These are phyloP conservation scores for Hylaeus volcanicus DNA, from an alignment of 1,140 invertebrate species.

Conservation along the genomic window DNA sequence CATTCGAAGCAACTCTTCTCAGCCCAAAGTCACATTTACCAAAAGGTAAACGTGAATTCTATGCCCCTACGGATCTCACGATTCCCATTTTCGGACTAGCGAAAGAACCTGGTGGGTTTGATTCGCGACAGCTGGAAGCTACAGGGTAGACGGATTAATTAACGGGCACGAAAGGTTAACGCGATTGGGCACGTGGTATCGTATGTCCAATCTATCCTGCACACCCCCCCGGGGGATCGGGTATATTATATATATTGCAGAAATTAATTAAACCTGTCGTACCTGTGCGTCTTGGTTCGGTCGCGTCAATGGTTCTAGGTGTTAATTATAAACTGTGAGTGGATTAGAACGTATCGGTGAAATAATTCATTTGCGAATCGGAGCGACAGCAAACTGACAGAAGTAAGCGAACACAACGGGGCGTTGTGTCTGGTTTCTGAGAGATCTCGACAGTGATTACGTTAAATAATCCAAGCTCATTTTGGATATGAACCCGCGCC, in stretches of 20 bases:
- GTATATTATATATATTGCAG: conserved; percentile 40
- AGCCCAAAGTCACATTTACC: no score
- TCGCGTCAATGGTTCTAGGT: conserved; percentile 31
- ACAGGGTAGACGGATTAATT: conserved; percentile 14
- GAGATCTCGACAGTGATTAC: not conserved
- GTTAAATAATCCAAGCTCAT: not conserved
- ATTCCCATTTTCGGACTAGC: no score
- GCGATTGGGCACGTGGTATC: conserved; percentile 11
- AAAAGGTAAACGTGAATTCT: no score
- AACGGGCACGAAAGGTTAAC: conserved; percentile 17
- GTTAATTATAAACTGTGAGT: conserved; percentile 6
- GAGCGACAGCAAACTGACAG: conserved; percentile 1
- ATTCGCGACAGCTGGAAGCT: no score
- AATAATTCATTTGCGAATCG: conserved; percentile 5
- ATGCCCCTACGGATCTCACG: no score
- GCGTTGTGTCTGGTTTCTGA: not conserved
- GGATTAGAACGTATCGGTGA: not conserved
- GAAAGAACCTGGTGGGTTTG: no score
- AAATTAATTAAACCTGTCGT: conserved; percentile 47
- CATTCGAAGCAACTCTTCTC: no score
- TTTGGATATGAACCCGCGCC: not conserved
- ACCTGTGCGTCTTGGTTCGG: conserved; percentile 1
- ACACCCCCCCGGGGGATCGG: conserved; percentile 19
- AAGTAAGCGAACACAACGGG: no score
- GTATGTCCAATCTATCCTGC: conserved; percentile 31